Evolutionary conservation across 2,888 invertebrate species (phyloP).

Genomic region (Pachymerium ferrugineum): DNA sequence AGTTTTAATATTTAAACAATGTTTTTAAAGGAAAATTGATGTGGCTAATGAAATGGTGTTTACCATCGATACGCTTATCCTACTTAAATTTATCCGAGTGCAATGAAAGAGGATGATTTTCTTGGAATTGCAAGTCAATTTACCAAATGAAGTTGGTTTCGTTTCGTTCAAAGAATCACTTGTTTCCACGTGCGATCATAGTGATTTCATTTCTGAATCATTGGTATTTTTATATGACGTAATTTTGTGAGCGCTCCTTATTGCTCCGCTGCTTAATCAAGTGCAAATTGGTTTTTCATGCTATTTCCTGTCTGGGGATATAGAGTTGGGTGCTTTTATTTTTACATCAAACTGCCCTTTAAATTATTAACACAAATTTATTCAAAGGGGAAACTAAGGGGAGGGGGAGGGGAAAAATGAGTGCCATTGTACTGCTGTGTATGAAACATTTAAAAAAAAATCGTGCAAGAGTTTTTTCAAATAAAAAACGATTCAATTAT

Average conservation of each 20-base stretch:
- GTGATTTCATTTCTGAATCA: too few relatives aligned
- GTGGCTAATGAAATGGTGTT: too few relatives aligned
- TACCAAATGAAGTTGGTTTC: too few relatives aligned
- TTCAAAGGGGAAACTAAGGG: neutral
- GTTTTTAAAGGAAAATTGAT: too few relatives aligned
- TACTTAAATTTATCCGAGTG: too few relatives aligned
- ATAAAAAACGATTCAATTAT: too few relatives aligned
- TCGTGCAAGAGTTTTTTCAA: too few relatives aligned
- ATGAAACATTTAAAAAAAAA: too few relatives aligned
- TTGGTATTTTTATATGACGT: neutral
- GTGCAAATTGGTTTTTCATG: neutral
- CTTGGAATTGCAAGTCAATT: too few relatives aligned
- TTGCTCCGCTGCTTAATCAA: neutral
- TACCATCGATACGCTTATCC: too few relatives aligned
- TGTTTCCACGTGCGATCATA: neutral
- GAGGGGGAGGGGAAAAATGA: neutral
- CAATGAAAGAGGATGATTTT: too few relatives aligned
- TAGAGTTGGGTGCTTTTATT: neutral
- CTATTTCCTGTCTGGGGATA: neutral
- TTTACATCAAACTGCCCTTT: neutral
- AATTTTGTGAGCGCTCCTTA: neutral
- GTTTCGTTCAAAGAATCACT: neutral
- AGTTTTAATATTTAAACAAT: neutral
- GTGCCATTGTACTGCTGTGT: neutral
- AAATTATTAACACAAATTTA: neutral